Evolutionary conservation across 92 coral and sea anemone genomes (phyloP), one percentile per base, ranked within the genome.

Genomic region (Parazoanthus atlanticus): DNA sequence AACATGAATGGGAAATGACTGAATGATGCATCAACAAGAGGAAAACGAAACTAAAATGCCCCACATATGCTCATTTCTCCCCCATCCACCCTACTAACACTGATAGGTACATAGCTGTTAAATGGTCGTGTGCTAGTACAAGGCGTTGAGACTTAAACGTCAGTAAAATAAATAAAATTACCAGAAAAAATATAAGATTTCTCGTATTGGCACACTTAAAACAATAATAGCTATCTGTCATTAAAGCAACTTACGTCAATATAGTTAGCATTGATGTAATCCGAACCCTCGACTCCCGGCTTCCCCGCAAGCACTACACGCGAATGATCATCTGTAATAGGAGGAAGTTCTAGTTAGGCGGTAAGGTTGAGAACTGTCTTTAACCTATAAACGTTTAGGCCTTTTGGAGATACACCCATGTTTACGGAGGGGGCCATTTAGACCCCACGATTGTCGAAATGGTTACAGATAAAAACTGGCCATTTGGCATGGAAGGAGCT

Each of bases 201-300:
- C 58, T 52, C 19, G 3, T 21, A 46, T 28, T 9, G 38, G 19
- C n/a, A 23, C 23, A 91, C 89, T 91, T 71, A 89, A 72, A 72
- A 8, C 17, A 72, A 8, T 0, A 26, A 26, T 69, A n/a, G n/a
- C 6, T 9, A 2, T n/a, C 2, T 1, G 0, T 30, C 9, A 3
- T 65, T 2, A 65, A 65, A 3, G 1, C 71, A 47, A 9, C 71
- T 88, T 85, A 90, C 97, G 82, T 91, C 93, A 23, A 94, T 93
- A 79, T 65, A 90, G 92, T 92, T 94, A 46, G 95, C 97, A 78
- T 94, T 94, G 36, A 94, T 94, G 93, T 93, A 94, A 88, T 94
- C 97, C 26, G 93, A 88, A n/a, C 72, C 40, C 15, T 90, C 92
- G 10, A 70, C 84, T n/a, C 86, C 89, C 54, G 85, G 92, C 17